Conservation (phyloP, 2,797 vertebrate species). For the Acipenser ruthenus region DNA sequence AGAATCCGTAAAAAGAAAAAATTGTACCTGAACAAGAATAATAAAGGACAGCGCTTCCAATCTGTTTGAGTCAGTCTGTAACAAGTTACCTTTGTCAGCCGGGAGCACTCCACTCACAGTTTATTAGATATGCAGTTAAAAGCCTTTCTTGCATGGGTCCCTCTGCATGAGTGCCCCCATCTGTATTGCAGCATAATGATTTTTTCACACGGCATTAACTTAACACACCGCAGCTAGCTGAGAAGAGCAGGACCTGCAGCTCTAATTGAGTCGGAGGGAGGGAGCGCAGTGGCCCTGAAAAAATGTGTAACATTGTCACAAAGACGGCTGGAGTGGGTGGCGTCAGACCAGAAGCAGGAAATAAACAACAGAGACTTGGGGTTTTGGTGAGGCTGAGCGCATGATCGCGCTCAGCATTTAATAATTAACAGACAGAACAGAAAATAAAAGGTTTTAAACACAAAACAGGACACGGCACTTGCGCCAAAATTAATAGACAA, state of each 20-base stretch:
- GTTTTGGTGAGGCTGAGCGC: too few relatives aligned
- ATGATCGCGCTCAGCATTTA: too few relatives aligned
- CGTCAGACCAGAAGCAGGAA: too few relatives aligned
- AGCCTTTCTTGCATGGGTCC: constrained; percentile 43
- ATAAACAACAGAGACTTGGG: too few relatives aligned
- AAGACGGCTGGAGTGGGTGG: too few relatives aligned
- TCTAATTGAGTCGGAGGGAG: constrained; percentile 63
- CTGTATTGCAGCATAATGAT: constrained; percentile 75
- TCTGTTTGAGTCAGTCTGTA: not conserved
- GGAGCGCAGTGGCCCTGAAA: not conserved
- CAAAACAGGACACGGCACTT: too few relatives aligned
- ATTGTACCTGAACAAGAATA: too few relatives aligned
- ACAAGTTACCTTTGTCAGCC: constrained; percentile 36
- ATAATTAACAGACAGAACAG: too few relatives aligned
- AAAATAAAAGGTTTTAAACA: too few relatives aligned
- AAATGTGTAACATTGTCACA: constrained; percentile 4
- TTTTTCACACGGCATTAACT: constrained; percentile 76
- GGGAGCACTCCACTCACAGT: constrained; percentile 19
- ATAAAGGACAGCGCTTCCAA: too few relatives aligned
- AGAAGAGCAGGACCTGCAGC: constrained; percentile 53
- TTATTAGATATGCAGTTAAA: constrained; percentile 38
- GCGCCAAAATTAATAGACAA: too few relatives aligned
- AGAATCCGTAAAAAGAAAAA: too few relatives aligned
- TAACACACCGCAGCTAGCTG: constrained; percentile 62
- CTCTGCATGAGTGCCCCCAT: constrained; percentile 70